A percentile compares a stretch with the other conserved stretches of the same genome.
phyloP scores from a whole-genome alignment of 2,888 invertebrate species.

The Gandaritis pyraliata region DNA sequence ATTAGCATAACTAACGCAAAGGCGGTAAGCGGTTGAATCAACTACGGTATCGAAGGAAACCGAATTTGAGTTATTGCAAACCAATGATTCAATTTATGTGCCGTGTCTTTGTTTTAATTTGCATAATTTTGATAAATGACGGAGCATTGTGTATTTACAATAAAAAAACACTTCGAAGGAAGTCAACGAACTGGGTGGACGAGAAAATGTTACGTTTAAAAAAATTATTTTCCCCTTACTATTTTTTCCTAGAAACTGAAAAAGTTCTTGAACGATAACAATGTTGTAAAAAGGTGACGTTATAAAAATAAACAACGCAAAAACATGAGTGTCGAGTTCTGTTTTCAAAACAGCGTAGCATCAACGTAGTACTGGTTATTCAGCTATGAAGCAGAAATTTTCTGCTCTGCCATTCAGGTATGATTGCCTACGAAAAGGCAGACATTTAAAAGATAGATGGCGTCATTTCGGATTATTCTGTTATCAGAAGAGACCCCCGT shows the following conservation, averaged over 20 bases:
- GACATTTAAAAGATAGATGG: conserved; percentile 87
- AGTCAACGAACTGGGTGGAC: too few relatives aligned
- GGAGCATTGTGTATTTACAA: conserved; percentile 10
- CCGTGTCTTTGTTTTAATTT: conserved; percentile 25
- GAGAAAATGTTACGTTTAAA: too few relatives aligned
- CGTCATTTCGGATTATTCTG: conserved; percentile 87
- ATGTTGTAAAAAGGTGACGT: background rate
- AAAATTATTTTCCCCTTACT: background rate
- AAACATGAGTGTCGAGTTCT: conserved; percentile 1
- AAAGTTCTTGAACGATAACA: background rate
- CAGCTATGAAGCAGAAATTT: background rate
- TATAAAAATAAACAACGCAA: background rate
- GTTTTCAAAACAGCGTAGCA: background rate
- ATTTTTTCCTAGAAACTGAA: background rate
- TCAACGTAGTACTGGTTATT: conserved; percentile 3
- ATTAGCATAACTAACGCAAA: conserved; percentile 44
- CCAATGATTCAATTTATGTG: conserved; percentile 35
- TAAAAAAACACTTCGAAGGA: background rate
- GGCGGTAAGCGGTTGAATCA: conserved; percentile 44
- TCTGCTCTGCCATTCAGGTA: background rate
- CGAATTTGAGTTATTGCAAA: conserved; percentile 37
- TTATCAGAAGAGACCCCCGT: conserved; percentile 83
- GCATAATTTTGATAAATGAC: conserved; percentile 29
- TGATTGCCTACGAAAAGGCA: conserved; percentile 55
- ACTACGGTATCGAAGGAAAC: conserved; percentile 41